Conservation (phyloP, 2,797 vertebrate species). For the Pachyuromys duprasi region DNA sequence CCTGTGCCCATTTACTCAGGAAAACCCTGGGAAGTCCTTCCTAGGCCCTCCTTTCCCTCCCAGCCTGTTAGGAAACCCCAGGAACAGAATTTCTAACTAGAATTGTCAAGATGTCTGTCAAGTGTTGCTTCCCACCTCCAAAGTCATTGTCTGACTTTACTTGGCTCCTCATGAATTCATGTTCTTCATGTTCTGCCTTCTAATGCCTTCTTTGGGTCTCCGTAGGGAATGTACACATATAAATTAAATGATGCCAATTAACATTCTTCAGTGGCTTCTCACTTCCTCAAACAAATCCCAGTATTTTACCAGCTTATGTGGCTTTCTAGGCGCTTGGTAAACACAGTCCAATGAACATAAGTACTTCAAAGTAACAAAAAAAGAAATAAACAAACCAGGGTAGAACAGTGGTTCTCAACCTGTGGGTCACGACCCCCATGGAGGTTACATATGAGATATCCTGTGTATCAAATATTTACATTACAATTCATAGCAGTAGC, state of each 20-base stretch:
- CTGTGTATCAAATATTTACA: background rate
- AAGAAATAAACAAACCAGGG: too few relatives aligned
- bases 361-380: background rate
- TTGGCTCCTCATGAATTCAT: background rate
- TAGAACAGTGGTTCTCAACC: background rate
- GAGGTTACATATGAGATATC: background rate
- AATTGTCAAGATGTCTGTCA: background rate
- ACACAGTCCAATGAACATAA: background rate
- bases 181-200: background rate
- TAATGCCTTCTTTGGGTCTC: background rate
- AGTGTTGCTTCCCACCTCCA: background rate
- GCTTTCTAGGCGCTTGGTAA: background rate
- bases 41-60: background rate
- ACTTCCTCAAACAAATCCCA: background rate
- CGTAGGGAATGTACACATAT: background rate
- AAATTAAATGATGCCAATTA: background rate
- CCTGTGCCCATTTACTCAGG: background rate
- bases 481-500: background rate
- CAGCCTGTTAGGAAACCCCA: background rate
- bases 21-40: background rate
- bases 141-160: background rate
- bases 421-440: background rate
- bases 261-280: constrained; percentile 3
- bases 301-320: too few relatives aligned
- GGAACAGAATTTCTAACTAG: background rate